Base-by-base conservation (phyloP, 1,140 invertebrate species). In the Calosoma granatense region DNA sequence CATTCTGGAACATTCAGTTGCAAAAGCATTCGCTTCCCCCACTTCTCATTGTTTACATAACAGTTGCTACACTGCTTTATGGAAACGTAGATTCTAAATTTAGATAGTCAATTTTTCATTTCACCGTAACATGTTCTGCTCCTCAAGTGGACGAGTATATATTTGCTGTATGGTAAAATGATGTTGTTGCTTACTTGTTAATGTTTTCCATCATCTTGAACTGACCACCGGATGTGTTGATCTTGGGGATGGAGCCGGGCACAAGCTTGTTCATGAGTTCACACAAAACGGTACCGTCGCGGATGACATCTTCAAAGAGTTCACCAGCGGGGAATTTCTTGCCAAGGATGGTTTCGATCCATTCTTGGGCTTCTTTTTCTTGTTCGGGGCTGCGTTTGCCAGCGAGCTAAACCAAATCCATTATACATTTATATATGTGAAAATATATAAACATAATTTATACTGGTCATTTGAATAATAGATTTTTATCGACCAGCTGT, bases 161-260 rank as follows among this genome's bases (percentile, higher is more conserved):
- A 9, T 36, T 36, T 36, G 26, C 6, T 36, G n/a, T 36, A 36
- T 36, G 6, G 26, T 36, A 36, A 36, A 9, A 36, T 36, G 26
- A n/a, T 9, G n/a, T 36, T 36, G 26, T 36, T n/a, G 72, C 80
- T 78, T 73, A 86, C 84, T 85, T 84, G 76, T 88, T 91, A 69
- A 94, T 90, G 78, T 96, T 96, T 76, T 96, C 92, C 91, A 95
- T 94, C 81, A 95, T 84, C 69, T 93, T 94, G 82, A 95, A 96
- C 66, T 92, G 89, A 66, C 88, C 87, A 56, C 91, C 92, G 57
- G 85, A 85, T 56, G 81, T 83, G 80, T 94, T 92, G 74, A 94
- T 88, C 74, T 94, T 95, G 67, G 80, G 67, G 41, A 94, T 79
- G 57, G 83, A 75, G 61, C 89, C 89, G 22, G 92, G 92, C 55